Conservation (phyloP, 2,797 vertebrate species). For the Simalia tracyae region DNA sequence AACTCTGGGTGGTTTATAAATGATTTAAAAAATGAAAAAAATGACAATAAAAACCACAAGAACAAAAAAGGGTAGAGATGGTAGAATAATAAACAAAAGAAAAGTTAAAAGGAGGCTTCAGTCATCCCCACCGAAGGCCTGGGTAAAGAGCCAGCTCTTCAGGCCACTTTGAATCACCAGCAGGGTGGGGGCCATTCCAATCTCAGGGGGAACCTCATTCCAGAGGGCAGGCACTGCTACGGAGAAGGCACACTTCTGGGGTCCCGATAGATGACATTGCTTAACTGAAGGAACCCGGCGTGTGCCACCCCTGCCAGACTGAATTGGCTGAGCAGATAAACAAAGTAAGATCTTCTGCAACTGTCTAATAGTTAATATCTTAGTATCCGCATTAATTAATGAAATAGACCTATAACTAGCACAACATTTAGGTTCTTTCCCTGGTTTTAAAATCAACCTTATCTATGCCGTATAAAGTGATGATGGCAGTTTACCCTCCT, state of each 20-base stretch:
- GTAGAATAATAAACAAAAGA: too few relatives aligned
- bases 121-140: too few relatives aligned
- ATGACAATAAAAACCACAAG: not conserved
- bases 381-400: not conserved
- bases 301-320: not conserved
- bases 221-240: not conserved
- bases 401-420: not conserved
- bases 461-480: not conserved
- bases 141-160: not conserved
- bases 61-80: not conserved
- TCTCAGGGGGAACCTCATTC: not conserved
- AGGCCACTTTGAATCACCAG: not conserved
- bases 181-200: not conserved
- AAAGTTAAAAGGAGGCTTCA: too few relatives aligned
- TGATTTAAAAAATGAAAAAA: not conserved
- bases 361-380: not conserved
- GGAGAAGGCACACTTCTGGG: not conserved
- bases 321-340: not conserved
- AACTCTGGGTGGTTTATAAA: not conserved
- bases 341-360: not conserved
- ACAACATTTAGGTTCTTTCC: not conserved
- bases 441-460: not conserved
- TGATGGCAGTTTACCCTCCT: not conserved
- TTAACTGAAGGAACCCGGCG: not conserved
- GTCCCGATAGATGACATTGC: not conserved